phyloP scores from a whole-genome alignment of 2,888 invertebrate species.

The Urechis unicinctus region DNA sequence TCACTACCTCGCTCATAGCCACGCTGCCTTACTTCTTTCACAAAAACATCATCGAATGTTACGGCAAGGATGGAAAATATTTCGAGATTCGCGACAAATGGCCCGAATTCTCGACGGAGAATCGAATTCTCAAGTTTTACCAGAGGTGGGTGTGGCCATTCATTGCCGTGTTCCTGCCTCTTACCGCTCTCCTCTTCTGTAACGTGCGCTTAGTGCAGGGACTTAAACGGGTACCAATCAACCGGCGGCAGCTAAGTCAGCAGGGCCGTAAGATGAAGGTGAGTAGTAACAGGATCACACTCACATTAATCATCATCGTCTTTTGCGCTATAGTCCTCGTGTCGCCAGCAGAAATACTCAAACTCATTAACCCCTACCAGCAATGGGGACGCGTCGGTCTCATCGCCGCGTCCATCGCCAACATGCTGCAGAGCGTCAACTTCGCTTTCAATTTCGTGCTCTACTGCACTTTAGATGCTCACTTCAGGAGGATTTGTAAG shows the following conservation, averaged over 20 bases:
- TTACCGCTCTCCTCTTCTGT: slow-evolving; percentile 35
- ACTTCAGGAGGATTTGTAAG: slow-evolving; percentile 6
- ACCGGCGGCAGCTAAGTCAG: not conserved
- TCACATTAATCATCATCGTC: slow-evolving; percentile 37
- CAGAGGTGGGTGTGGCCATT: slow-evolving; percentile 30
- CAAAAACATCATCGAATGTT: not conserved
- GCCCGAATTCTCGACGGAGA: not conserved
- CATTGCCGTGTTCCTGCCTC: slow-evolving; percentile 39
- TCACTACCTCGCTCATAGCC: slow-evolving; percentile 62
- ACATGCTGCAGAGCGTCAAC: slow-evolving; percentile 17
- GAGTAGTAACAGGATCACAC: slow-evolving; percentile 25
- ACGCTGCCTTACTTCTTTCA: slow-evolving; percentile 57
- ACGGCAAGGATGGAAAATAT: not conserved
- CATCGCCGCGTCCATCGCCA: slow-evolving; percentile 8
- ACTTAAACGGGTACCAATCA: slow-evolving; percentile 5
- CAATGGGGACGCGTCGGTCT: slow-evolving; percentile 5
- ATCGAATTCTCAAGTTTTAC: not conserved
- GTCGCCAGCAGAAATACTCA: slow-evolving; percentile 39
- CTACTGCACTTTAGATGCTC: slow-evolving; percentile 18
- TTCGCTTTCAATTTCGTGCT: slow-evolving; percentile 27
- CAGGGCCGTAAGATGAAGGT: not conserved
- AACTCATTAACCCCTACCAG: slow-evolving; percentile 25
- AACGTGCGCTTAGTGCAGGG: slow-evolving; percentile 35
- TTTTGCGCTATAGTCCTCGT: slow-evolving; percentile 38
- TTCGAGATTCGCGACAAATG: not conserved